Base-by-base conservation (phyloP, 2,113 vertebrate species). In the Egretta garzetta region DNA sequence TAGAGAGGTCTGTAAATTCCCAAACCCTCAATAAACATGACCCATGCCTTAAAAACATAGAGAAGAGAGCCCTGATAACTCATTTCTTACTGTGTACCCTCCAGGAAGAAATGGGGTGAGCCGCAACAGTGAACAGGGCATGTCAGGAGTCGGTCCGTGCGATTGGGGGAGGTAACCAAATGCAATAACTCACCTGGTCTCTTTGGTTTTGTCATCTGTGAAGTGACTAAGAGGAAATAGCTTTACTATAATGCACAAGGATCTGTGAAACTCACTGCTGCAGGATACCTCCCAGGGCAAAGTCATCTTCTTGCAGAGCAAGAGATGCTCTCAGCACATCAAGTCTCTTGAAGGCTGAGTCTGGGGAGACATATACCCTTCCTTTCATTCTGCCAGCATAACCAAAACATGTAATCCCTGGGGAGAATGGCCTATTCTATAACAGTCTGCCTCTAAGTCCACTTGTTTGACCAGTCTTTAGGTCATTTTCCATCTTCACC, bases 351-450 rank as follows among this genome's bases (percentile, higher is more conserved):
- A 67, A 85, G 35, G 32, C 12, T 21, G 49, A 67, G 7, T 67
- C 1, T 66, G 28, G 12, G 52, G 45, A 49, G 18, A 30, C 6
- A 12, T 0, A 72, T 2, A 47, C 28, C 11, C 39, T 60, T 89
- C 33, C 19, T 64, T 62, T 27, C 39, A 28, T 32, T 32, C 72
- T 86, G 41, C 55, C 41, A 75, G 9, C 19, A 2, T 4, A 53
- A 62, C 8, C 1, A 5, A n/a, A 16, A 32, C 10, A 3, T 9
- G 20, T 13, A 37, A 43, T 49, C 35, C 27, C 7, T 35, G 52
- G 9, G 24, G 15, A n/a, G 7, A 43, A 35, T 14, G 17, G 3
- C 5, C 4, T 53, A 0, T n/a, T 89, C 35, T 33, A 50, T 56
- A 39, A 10, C 45, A 52, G 24, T n/a, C 35, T 66, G 10, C 16